Evolutionary conservation across 2,888 invertebrate genomes (phyloP).

Genomic region (Adelognathus sp.): DNA sequence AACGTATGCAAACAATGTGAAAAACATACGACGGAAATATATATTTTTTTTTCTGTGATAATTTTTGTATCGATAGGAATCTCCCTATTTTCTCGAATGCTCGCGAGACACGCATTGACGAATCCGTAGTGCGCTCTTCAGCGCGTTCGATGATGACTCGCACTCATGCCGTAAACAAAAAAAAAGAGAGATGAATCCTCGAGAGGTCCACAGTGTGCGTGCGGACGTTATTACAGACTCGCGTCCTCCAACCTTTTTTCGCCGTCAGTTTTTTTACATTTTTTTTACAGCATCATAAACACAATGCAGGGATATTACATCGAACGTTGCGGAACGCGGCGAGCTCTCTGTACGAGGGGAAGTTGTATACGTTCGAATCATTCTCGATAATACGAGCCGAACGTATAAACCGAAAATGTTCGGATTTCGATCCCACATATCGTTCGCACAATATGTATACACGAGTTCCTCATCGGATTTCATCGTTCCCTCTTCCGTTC

Average conservation of each 20-base stretch:
- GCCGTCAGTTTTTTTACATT: constrained; percentile 62
- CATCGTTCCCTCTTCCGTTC: constrained; percentile 45
- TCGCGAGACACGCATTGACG: neutral
- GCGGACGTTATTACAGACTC: constrained; percentile 19
- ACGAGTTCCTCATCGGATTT: constrained; percentile 35
- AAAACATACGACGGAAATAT: no score
- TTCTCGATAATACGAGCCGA: constrained; percentile 32
- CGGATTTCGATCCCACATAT: constrained; percentile 62
- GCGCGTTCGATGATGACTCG: constrained; percentile 21
- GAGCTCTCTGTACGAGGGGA: neutral
- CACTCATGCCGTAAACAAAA: constrained; percentile 32
- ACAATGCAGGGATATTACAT: constrained; percentile 63
- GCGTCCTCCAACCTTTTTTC: constrained; percentile 20
- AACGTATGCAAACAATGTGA: no score
- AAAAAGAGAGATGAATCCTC: constrained; percentile 18
- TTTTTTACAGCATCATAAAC: constrained; percentile 67
- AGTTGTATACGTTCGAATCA: constrained; percentile 8
- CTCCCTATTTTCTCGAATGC: neutral
- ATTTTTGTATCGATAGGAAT: neutral
- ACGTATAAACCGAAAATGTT: constrained; percentile 64
- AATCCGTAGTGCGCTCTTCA: constrained; percentile 11
- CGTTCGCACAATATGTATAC: constrained; percentile 51
- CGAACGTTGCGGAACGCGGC: constrained; percentile 51
- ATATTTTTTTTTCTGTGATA: no score
- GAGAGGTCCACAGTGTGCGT: constrained; percentile 1